Base-by-base conservation (phyloP, 2,797 vertebrate genomes). In the Emys orbicularis region DNA sequence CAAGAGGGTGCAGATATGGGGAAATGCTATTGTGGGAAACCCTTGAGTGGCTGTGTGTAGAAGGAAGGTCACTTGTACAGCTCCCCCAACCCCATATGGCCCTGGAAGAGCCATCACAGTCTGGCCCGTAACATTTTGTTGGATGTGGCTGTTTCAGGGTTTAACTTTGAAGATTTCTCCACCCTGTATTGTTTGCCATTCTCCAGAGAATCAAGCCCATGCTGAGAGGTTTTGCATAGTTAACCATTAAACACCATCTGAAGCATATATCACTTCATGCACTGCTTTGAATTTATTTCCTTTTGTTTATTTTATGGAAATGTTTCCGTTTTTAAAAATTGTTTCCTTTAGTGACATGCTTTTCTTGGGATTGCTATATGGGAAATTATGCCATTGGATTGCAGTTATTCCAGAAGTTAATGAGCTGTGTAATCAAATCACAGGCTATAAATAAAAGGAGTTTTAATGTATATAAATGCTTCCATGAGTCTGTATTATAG, bases 301-400 rank as follows among this genome's bases (percentile, higher is more conserved):
- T 94, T 93, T 92, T 86, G 82, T 93, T 96, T 95, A 47, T 97
- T 91, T 90, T 87, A 89, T 47, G 81, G 83, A 1, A 5, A 81
- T 83, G 37, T 37, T 2, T 6, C 3, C 3, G 19, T 84, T 91
- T 84, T 0, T 5, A 34, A 90, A 88, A 1, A 83, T 13, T 34
- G 11, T 92, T 97, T 96, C 86, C 83, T 96, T 96, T 87, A 61
- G 84, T 94, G 85, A 90, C 29, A 37, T 86, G 90, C 94, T 96
- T 94, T 95, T 72, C 86, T 91, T 92, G 56, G 84, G 86, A 92
- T 83, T 93, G 15, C 80, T 96, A 41, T 92, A 90, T 94, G 94
- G 86, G 86, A 96, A 94, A 95, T 95, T 94, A 91, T 72, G 81
- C 61, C 85, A 88, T 95, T 96, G 95, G 84, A 54, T 95, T 94